Evolutionary conservation across 2,888 invertebrate species (phyloP), one percentile per base, ranked within the genome.

Genomic region (Metallyticus violacea): DNA sequence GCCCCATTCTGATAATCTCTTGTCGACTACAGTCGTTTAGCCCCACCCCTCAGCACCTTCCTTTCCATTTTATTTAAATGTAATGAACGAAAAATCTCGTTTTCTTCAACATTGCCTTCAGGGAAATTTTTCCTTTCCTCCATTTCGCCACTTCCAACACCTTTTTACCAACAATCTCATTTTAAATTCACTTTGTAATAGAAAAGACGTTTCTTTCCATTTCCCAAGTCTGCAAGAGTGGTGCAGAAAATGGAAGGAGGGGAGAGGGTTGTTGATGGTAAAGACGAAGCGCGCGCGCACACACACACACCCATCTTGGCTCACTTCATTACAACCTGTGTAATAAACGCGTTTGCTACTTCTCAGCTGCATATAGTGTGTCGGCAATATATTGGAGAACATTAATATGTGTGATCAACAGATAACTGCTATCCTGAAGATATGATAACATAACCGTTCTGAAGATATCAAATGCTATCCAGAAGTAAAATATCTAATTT

Each of bases 71-170:
- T 88, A 88, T 88, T 88, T 87, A 87, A 86, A 88, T 87, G 87
- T 87, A 88, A 88, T 88, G 88, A 88, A 87, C 83, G 83, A 85
- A 88, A 87, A 87, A 86, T 87, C 87, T 87, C 87, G 87, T 87
- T 86, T 86, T 86, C 87, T 86, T 81, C 87, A 77, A 85, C 86
- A 81, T 85, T 85, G 87, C 87, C 87, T 85, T 87, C 83, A 79
- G 86, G 86, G 86, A 87, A 87, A 87, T 87, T 87, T 87, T 83
- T 77, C 76, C 26, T 83, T 83, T 77, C 83, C 77, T 77, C 77
- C 81, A 28, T 81, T 81, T 81, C 30, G 3, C 81, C 25, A 26
- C 26, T 62, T n/a, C 15, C 82, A 4, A 22, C n/a, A 26, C 76
- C 76, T 77, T 77, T 83, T 77, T 77, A 77, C 82, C 86, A 86